Percentiles rank a stretch among this genome's conserved stretches.
phyloP scores from a whole-genome alignment of 2,797 vertebrate species.

The Miichthys miiuy region DNA sequence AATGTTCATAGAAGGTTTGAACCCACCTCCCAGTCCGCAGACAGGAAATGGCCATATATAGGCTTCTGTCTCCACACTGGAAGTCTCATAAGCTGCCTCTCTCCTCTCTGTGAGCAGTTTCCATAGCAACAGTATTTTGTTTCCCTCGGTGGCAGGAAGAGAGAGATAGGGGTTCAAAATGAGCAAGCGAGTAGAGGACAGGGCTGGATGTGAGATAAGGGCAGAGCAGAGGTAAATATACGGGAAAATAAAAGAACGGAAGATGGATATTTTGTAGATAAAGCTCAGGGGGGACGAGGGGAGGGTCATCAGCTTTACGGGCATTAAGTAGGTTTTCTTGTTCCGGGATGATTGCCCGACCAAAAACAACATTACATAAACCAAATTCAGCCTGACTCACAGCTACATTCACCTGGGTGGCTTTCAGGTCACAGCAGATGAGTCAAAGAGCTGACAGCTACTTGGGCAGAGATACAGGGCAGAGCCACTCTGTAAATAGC shows the following conservation, averaged over 20 bases:
- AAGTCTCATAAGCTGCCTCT: slow-evolving; percentile 80
- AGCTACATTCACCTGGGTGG: slow-evolving; percentile 60
- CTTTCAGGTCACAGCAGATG: slow-evolving; percentile 66
- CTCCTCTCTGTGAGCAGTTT: slow-evolving; percentile 81
- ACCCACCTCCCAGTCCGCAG: slow-evolving; percentile 67
- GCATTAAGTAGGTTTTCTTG: slow-evolving; percentile 62
- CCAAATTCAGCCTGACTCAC: slow-evolving; percentile 66
- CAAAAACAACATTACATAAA: slow-evolving; percentile 73
- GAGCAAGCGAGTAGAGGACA: slow-evolving; percentile 52
- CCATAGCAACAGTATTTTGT: slow-evolving; percentile 88
- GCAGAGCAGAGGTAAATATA: slow-evolving; percentile 47
- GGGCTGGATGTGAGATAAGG: slow-evolving; percentile 61
- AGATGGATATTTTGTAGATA: slow-evolving; percentile 43
- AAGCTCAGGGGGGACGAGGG: slow-evolving; percentile 10
- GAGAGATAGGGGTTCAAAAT: slow-evolving; percentile 67
- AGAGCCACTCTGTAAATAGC: slow-evolving; percentile 53
- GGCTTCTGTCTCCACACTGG: slow-evolving; percentile 77
- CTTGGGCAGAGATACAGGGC: slow-evolving; percentile 50
- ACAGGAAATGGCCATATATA: slow-evolving; percentile 86
- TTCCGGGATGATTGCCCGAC: slow-evolving; percentile 52
- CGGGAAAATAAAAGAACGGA: slow-evolving; percentile 44
- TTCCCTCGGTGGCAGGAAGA: slow-evolving; percentile 79
- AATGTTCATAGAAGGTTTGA: slow-evolving; percentile 69
- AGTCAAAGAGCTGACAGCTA: slow-evolving; percentile 67
- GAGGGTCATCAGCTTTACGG: slow-evolving; percentile 45